A percentile compares a stretch with the other conserved stretches of the same genome.
Evolutionary conservation across 53 echinoderm and acorn worm species (phyloP).

Genomic region (Apostichopus leukothele): DNA sequence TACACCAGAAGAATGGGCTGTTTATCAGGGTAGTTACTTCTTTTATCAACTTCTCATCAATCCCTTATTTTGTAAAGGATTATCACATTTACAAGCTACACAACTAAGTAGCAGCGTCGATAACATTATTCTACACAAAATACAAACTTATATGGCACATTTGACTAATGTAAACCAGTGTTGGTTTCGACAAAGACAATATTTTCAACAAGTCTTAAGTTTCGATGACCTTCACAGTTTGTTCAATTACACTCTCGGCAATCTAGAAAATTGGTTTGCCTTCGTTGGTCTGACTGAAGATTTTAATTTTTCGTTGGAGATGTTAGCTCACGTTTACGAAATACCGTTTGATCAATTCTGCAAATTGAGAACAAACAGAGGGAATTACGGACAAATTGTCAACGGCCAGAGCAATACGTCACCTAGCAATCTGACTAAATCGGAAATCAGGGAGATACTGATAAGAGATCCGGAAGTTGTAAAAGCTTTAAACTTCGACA

Average conservation of each 20-base stretch:
- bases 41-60: slow-evolving; percentile 74
- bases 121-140: slow-evolving; percentile 53
- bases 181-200: slow-evolving; percentile 69
- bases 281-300: slow-evolving; percentile 74
- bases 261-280: slow-evolving; percentile 83
- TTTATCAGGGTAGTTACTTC: slow-evolving; percentile 82
- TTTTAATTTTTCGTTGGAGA: slow-evolving; percentile 63
- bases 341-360: slow-evolving; percentile 58
- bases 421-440: neutral
- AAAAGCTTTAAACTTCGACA: slow-evolving; percentile 60
- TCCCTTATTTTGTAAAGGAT: slow-evolving; percentile 54
- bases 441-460: slow-evolving; percentile 44
- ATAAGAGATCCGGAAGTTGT: slow-evolving; percentile 51
- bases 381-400: slow-evolving; percentile 25
- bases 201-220: slow-evolving; percentile 54
- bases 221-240: slow-evolving; percentile 48
- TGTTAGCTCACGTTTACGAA: slow-evolving; percentile 65
- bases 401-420: slow-evolving; percentile 12
- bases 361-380: slow-evolving; percentile 13
- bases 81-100: slow-evolving; percentile 21
- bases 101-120: neutral
- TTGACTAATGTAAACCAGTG: slow-evolving; percentile 47
- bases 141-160: neutral
- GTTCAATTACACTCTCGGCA: slow-evolving; percentile 57
- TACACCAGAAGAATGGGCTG: slow-evolving; percentile 74